Base-by-base conservation (phyloP, 2,113 vertebrate species). In the Vulpes ferrilata region DNA sequence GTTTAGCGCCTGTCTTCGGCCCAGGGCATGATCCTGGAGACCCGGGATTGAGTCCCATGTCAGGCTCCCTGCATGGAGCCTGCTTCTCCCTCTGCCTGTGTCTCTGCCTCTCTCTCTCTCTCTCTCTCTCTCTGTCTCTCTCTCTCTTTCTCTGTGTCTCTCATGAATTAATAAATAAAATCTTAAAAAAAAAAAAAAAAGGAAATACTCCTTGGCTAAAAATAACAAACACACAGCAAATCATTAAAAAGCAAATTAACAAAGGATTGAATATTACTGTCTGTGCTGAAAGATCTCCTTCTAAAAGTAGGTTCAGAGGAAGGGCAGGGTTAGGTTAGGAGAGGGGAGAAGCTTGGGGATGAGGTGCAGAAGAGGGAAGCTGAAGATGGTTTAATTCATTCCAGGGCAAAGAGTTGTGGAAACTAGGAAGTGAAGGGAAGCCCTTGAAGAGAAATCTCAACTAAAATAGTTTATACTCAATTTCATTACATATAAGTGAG, bases 161-260 rank as follows among this genome's bases (percentile, higher is more conserved):
- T 43, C 43, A 43, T 43, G 43, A 43, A 7, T 43, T 43, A 43
- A 43, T 43, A 43, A 43, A 43, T 43, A 43, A 43, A 43, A 43
- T 43, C 7, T 7, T 6, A 6, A 43, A 43, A 43, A 43, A 43
- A 7, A 43, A 43, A 43, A 43, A 43, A 43, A 43, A 43, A 90
- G 51, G 30, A 22, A 80, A 53, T 67, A 96, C 64, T 85, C n/a
- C 27, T 96, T 97, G 57, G 59, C 43, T 96, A 55, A 96, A 96
- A 86, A 88, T 87, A 94, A 62, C 15, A 97, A 82, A 32, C 22
- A 81, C 27, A 91, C 10, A 86, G n/a, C n/a, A 76, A 93, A 64
- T 16, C 82, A 81, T 25, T 86, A 48, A 91, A 88, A 93, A 85
- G 8, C 35, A 89, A 93, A 57, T 10, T 62, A 67, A 23, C 60